Percentiles rank a stretch among this genome's conserved stretches.
phyloP scores from a whole-genome alignment of 2,888 invertebrate genomes.

The Diloba caeruleocephala region DNA sequence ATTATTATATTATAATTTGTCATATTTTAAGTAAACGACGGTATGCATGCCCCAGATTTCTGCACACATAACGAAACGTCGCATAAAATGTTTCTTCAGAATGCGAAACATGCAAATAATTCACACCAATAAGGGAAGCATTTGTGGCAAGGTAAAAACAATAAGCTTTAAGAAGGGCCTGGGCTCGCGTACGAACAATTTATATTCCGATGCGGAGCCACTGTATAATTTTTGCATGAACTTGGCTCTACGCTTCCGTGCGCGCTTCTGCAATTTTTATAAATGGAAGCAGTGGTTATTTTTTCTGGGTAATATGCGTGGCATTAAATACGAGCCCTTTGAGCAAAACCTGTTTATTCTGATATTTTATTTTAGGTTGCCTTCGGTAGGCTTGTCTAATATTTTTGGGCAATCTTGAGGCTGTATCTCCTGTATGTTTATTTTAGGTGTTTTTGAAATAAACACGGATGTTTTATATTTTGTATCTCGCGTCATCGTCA shows the following conservation, averaged over 20 bases:
- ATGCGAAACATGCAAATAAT: constrained; percentile 59
- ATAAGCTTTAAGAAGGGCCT: constrained; percentile 57
- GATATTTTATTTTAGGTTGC: constrained; percentile 26
- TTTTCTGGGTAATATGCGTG: constrained; percentile 52
- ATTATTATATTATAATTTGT: too few relatives aligned
- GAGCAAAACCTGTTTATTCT: constrained; percentile 42
- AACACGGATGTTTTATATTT: constrained; percentile 6
- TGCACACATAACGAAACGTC: constrained; percentile 43
- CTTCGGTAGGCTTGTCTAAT: constrained; percentile 25
- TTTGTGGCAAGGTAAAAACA: constrained; percentile 66
- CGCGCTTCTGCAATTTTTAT: constrained; percentile 57
- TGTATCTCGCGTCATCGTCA: too few relatives aligned
- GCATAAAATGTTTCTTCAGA: constrained; percentile 38
- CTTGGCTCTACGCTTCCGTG: constrained; percentile 57
- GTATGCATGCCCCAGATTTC: constrained; percentile 44
- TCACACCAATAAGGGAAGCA: constrained; percentile 70
- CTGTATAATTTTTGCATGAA: constrained; percentile 69
- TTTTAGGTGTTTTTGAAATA: constrained; percentile 17
- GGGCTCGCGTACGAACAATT: constrained; percentile 40
- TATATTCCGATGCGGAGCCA: constrained; percentile 34
- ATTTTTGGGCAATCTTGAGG: constrained; percentile 24
- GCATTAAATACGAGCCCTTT: constrained; percentile 55
- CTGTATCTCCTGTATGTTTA: constrained; percentile 6
- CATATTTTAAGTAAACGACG: constrained; percentile 50
- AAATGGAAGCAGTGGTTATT: constrained; percentile 54